Percentiles rank a stretch among this genome's conserved stretches.
Evolutionary conservation across 2,888 invertebrate genomes (phyloP).

Genomic region (Spatulosminthurus flaviceps): DNA sequence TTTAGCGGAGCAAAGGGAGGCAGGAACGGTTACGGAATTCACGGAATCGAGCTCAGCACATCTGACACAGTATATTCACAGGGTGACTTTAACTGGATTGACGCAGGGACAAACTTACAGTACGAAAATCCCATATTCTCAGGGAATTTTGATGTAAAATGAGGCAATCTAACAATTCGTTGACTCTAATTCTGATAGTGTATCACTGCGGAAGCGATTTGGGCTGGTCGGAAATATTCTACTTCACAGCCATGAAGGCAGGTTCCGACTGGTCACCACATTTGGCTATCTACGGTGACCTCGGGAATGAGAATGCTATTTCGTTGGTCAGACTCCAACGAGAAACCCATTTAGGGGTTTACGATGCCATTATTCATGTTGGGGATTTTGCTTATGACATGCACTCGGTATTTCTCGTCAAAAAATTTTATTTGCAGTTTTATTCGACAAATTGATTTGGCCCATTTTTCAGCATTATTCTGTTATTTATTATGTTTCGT

Average conservation of each 20-base stretch:
- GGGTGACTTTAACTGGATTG: slow-evolving; percentile 55
- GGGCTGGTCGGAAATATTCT: slow-evolving; percentile 85
- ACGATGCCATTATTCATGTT: slow-evolving; percentile 89
- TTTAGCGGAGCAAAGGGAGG: slow-evolving; percentile 40
- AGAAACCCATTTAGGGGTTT: slow-evolving; percentile 80
- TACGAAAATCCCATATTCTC: too few species aligned
- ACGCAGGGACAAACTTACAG: slow-evolving; percentile 55
- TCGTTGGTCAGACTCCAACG: slow-evolving; percentile 84
- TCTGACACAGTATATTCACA: slow-evolving; percentile 60
- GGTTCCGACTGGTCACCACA: slow-evolving; percentile 79
- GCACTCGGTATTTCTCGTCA: slow-evolving; percentile 74
- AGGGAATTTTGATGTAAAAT: background rate
- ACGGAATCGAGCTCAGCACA: slow-evolving; percentile 51
- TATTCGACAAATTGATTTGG: too few species aligned
- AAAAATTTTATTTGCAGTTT: slow-evolving; percentile 10
- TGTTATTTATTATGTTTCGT: background rate
- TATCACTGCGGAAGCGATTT: slow-evolving; percentile 82
- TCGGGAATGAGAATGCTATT: slow-evolving; percentile 92
- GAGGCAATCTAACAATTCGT: too few species aligned
- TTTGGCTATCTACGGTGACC: slow-evolving; percentile 90
- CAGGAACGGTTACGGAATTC: slow-evolving; percentile 52
- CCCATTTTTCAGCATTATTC: too few species aligned
- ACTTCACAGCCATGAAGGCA: slow-evolving; percentile 77
- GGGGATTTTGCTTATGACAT: slow-evolving; percentile 97
- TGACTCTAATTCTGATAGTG: slow-evolving; percentile 70